phyloP scores from a whole-genome alignment of 2,888 invertebrate genomes.

The Apodemia duryi region DNA sequence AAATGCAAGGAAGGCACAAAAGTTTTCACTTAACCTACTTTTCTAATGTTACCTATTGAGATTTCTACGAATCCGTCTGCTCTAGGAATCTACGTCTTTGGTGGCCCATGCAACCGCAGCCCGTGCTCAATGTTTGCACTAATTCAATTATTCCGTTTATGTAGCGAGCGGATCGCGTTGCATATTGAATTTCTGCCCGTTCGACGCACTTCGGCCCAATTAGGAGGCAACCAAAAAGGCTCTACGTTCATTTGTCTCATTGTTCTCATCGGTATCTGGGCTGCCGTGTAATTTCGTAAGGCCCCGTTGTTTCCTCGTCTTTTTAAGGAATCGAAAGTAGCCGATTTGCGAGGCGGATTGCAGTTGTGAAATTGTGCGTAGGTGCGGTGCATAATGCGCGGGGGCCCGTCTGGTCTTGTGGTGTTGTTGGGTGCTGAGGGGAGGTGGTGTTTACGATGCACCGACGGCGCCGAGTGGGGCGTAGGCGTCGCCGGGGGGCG shows the following conservation, averaged over 20 bases:
- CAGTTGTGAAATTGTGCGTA: slow-evolving; percentile 70
- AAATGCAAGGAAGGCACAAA: background rate
- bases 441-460: slow-evolving; percentile 70
- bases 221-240: slow-evolving; percentile 73
- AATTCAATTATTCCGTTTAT: slow-evolving; percentile 74
- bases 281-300: slow-evolving; percentile 62
- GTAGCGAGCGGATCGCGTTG: slow-evolving; percentile 65
- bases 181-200: slow-evolving; percentile 66
- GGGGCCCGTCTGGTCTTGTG: slow-evolving; percentile 60
- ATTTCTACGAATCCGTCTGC: background rate
- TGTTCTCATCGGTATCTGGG: slow-evolving; percentile 69
- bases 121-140: slow-evolving; percentile 58
- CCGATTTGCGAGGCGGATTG: slow-evolving; percentile 54
- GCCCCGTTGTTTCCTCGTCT: slow-evolving; percentile 56
- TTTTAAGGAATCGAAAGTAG: slow-evolving; percentile 75
- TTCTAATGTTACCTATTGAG: background rate
- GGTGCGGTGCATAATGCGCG: slow-evolving; percentile 65
- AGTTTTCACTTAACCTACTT: background rate
- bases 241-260: slow-evolving; percentile 64
- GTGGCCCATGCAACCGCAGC: slow-evolving; percentile 44
- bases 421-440: slow-evolving; percentile 52
- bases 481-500: slow-evolving; percentile 78
- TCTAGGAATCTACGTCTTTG: slow-evolving; percentile 36
- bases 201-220: slow-evolving; percentile 63
- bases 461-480: slow-evolving; percentile 72